Percentiles rank a stretch among this genome's conserved stretches.
phyloP scores from a whole-genome alignment of 2,113 vertebrate genomes.

The Phycodurus eques region DNA sequence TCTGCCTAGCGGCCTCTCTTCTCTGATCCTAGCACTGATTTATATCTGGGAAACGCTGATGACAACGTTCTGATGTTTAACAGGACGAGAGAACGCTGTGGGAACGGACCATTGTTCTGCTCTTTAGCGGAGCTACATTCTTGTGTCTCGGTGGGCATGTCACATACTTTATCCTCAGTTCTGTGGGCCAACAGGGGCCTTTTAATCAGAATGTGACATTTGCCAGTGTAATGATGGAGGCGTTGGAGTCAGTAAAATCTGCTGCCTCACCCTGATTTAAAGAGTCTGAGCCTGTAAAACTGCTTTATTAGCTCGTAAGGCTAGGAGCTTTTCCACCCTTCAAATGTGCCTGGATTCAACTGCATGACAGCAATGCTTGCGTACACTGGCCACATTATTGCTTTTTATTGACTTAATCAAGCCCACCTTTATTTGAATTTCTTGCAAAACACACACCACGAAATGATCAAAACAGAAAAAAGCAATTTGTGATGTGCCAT shows the following conservation, averaged over 20 bases:
- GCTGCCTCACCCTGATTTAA: constrained; percentile 40
- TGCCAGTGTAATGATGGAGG: constrained; percentile 25
- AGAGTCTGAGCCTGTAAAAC: constrained; percentile 41
- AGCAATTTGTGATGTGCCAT: neutral
- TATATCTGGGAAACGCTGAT: constrained; percentile 64
- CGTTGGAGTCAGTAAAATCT: constrained; percentile 35
- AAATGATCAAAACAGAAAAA: neutral
- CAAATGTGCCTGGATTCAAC: constrained; percentile 10
- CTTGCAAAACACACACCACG: neutral
- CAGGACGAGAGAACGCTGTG: constrained; percentile 64
- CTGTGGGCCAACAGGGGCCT: constrained; percentile 30
- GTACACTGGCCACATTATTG: constrained; percentile 4
- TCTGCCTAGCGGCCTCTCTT: constrained; percentile 56
- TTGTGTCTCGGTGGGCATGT: constrained; percentile 42
- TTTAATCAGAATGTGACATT: constrained; percentile 53
- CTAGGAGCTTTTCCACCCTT: constrained; percentile 31
- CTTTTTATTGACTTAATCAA: constrained; percentile 15
- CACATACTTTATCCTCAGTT: neutral
- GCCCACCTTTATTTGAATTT: constrained; percentile 25
- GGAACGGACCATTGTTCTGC: constrained; percentile 62
- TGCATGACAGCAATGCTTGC: constrained; percentile 6
- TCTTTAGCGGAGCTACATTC: constrained; percentile 46
- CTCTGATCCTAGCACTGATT: constrained; percentile 65
- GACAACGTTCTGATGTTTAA: constrained; percentile 67
- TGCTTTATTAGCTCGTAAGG: constrained; percentile 43